A percentile compares a stretch with the other conserved stretches of the same genome.
Conservation (phyloP, 2,888 invertebrate species). For the Aphelenchoides bicaudatus region DNA sequence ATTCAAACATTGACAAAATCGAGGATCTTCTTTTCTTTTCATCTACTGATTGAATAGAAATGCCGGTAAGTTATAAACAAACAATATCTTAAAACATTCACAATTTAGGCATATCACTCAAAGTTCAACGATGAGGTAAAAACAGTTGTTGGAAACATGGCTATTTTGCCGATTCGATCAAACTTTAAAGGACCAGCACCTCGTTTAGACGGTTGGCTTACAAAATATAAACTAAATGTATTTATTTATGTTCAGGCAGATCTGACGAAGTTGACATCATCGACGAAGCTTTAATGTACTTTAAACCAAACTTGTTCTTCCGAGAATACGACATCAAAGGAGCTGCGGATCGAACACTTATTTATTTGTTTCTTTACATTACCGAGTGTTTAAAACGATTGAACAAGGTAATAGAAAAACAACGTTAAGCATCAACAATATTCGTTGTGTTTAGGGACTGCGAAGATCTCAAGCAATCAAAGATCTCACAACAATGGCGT, state of each 20-base stretch:
- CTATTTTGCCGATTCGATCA: slow-evolving; percentile 83
- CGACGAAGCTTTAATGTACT: slow-evolving; percentile 92
- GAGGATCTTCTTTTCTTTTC: no score
- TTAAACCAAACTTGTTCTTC: slow-evolving; percentile 98
- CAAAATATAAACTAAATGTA: background rate
- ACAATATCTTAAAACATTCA: background rate
- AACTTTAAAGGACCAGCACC: slow-evolving; percentile 89
- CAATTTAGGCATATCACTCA: slow-evolving; percentile 85
- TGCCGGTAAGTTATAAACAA: slow-evolving; percentile 23
- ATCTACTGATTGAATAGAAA: no score
- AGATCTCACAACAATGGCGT: slow-evolving; percentile 92
- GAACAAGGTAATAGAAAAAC: slow-evolving; percentile 6
- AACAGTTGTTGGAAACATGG: slow-evolving; percentile 79
- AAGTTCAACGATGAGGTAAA: slow-evolving; percentile 73
- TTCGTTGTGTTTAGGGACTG: background rate
- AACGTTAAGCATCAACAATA: no score
- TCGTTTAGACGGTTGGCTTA: slow-evolving; percentile 57
- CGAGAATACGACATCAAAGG: slow-evolving; percentile 98
- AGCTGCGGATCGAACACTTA: slow-evolving; percentile 89
- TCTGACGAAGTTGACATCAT: slow-evolving; percentile 81
- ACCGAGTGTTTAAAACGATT: slow-evolving; percentile 93
- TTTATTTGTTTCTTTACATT: slow-evolving; percentile 93
- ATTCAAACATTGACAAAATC: no score
- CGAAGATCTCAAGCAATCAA: slow-evolving; percentile 73
- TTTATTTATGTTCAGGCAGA: no score